phyloP scores from a whole-genome alignment of 53 echinoderm and acorn worm genomes.

The Astropecten irregularis region DNA sequence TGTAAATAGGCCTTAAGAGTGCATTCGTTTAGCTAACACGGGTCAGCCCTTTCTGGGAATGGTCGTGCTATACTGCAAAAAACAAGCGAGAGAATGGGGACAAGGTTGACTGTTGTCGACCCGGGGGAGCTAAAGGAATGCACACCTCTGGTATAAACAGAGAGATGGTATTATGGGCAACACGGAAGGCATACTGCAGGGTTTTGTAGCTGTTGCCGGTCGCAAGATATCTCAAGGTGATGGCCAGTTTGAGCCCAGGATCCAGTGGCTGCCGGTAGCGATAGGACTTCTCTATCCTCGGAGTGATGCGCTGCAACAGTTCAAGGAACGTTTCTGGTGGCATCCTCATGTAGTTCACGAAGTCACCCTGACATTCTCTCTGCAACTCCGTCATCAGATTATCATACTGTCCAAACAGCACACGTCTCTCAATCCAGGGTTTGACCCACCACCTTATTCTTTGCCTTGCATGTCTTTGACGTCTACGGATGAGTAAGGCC shows the following conservation, averaged over 20 bases:
- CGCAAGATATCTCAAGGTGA: background rate
- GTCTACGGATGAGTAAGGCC: too few species aligned
- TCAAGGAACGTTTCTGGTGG: background rate
- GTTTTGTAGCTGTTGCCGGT: background rate
- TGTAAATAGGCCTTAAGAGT: too few species aligned
- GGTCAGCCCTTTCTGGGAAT: too few species aligned
- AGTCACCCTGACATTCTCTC: background rate
- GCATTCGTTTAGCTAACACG: too few species aligned
- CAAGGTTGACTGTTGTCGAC: too few species aligned
- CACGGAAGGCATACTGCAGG: conserved; percentile 2
- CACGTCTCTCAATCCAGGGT: conserved; percentile 3
- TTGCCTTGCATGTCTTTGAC: too few species aligned
- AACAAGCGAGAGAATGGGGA: too few species aligned
- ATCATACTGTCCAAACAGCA: conserved; percentile 4
- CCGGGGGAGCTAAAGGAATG: too few species aligned
- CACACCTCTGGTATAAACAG: background rate
- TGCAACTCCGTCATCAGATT: background rate
- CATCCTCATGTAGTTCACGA: conserved; percentile 6
- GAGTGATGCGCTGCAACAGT: background rate
- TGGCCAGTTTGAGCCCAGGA: conserved; percentile 2
- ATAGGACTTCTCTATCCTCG: background rate
- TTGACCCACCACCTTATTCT: background rate
- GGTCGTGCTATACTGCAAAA: too few species aligned
- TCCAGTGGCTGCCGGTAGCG: background rate
- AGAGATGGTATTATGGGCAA: background rate